Evolutionary conservation across 2,113 vertebrate species (phyloP).

Genomic region (Xenopus borealis): DNA sequence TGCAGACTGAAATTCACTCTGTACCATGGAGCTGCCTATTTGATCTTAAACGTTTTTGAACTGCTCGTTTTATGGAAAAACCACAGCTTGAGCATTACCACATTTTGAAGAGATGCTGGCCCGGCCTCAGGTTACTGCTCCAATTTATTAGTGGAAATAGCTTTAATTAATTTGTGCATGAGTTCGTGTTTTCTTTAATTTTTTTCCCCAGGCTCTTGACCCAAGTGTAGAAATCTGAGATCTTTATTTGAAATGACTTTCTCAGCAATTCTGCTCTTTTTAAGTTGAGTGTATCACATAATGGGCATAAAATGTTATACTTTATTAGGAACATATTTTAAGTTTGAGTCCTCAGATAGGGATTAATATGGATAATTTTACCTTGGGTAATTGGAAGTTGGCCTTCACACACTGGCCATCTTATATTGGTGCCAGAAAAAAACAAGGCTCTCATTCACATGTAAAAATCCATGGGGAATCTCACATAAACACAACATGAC

Average conservation of each 20-base stretch:
- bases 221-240: conserved; percentile 68
- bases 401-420: neutral
- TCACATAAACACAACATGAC: no score
- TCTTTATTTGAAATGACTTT: conserved; percentile 68
- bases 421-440: neutral
- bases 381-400: conserved; percentile 41
- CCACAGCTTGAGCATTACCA: conserved; percentile 66
- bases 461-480: neutral
- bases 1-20: conserved; percentile 38
- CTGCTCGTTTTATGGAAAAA: conserved; percentile 53
- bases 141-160: conserved; percentile 74
- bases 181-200: conserved; percentile 72
- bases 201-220: conserved; percentile 69
- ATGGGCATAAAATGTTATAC: conserved; percentile 71
- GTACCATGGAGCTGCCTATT: conserved; percentile 49
- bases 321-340: conserved; percentile 73
- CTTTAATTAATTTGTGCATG: conserved; percentile 75
- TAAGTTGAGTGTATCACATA: conserved; percentile 70
- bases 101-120: conserved; percentile 60
- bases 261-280: conserved; percentile 71
- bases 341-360: conserved; percentile 63
- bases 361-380: conserved; percentile 58
- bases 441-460: neutral
- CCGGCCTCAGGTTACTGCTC: conserved; percentile 66
- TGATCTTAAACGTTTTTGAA: conserved; percentile 62